These are phyloP conservation scores for Criorhina ranunculi DNA, from an alignment of 2,888 invertebrate species.

Conservation along the genomic window DNA sequence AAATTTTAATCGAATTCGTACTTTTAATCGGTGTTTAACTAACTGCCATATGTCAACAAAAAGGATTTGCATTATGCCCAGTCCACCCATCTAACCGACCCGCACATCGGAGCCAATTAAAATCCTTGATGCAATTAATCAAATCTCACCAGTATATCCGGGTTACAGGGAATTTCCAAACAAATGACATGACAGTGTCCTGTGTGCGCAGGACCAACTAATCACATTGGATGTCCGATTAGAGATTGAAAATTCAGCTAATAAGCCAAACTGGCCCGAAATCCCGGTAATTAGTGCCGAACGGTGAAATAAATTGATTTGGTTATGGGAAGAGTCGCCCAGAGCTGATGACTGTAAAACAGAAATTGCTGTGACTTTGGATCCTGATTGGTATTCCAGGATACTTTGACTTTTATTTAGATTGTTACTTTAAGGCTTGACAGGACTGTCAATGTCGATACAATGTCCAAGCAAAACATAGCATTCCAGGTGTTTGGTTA, in stretches of 20 bases:
- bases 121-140: conserved; percentile 25
- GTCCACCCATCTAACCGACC: background rate
- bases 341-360: too few relatives aligned
- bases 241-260: conserved; percentile 9
- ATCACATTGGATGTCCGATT: conserved; percentile 13
- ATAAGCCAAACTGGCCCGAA: conserved; percentile 9
- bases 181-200: conserved; percentile 11
- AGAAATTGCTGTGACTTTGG: too few relatives aligned
- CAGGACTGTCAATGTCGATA: too few relatives aligned
- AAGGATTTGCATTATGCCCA: too few relatives aligned
- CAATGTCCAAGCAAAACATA: too few relatives aligned
- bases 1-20: conserved; percentile 12
- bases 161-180: background rate
- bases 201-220: too few relatives aligned
- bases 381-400: too few relatives aligned
- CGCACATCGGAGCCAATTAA: conserved; percentile 19
- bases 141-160: conserved; percentile 15
- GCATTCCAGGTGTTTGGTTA: too few relatives aligned
- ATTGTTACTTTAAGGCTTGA: too few relatives aligned
- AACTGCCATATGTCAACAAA: conserved; percentile 13
- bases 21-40: conserved; percentile 9
- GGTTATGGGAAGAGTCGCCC: background rate
- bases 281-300: conserved; percentile 14
- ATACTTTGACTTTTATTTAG: too few relatives aligned
- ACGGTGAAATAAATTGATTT: conserved; percentile 10